phyloP scores from a whole-genome alignment of 1,140 invertebrate genomes.

The Chymomyza costata region DNA sequence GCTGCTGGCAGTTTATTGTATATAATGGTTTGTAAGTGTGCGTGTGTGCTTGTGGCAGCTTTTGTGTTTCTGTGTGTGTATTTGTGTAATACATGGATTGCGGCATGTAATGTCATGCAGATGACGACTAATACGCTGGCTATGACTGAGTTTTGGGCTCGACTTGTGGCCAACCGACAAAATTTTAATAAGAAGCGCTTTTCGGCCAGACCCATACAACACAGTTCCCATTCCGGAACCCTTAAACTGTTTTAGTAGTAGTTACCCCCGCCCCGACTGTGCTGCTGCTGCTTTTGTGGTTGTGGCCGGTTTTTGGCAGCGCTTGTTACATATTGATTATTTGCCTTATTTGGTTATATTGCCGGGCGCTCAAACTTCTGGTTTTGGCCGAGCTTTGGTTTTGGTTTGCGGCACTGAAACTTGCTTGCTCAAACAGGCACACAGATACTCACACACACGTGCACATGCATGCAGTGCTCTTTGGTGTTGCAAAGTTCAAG shows the following conservation, averaged over 20 bases:
- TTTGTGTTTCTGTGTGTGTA: slow-evolving; percentile 14
- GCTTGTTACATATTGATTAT: slow-evolving; percentile 61
- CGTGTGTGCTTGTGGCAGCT: background rate
- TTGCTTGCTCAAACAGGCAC: slow-evolving; percentile 26
- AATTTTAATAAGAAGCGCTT: slow-evolving; percentile 70
- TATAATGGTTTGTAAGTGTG: too few relatives aligned
- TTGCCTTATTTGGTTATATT: slow-evolving; percentile 30
- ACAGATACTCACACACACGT: background rate
- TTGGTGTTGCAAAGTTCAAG: background rate
- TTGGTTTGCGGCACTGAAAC: slow-evolving; percentile 54
- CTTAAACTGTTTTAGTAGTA: too few relatives aligned
- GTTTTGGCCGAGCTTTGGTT: slow-evolving; percentile 22
- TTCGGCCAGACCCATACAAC: slow-evolving; percentile 39
- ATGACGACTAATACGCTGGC: slow-evolving; percentile 57
- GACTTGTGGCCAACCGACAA: slow-evolving; percentile 35
- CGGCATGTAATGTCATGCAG: slow-evolving; percentile 65
- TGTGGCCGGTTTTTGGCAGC: slow-evolving; percentile 41
- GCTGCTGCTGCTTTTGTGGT: slow-evolving; percentile 19
- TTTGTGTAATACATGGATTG: slow-evolving; percentile 64
- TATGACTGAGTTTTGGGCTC: background rate
- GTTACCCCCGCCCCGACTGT: slow-evolving; percentile 29
- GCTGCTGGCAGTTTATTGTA: background rate
- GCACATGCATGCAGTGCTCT: background rate
- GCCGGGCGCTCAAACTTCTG: slow-evolving; percentile 38
- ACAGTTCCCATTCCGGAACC: too few relatives aligned